Evolutionary conservation across 2,113 vertebrate species (phyloP), one percentile per base, ranked within the genome.

Genomic region (Trichechus manatus): DNA sequence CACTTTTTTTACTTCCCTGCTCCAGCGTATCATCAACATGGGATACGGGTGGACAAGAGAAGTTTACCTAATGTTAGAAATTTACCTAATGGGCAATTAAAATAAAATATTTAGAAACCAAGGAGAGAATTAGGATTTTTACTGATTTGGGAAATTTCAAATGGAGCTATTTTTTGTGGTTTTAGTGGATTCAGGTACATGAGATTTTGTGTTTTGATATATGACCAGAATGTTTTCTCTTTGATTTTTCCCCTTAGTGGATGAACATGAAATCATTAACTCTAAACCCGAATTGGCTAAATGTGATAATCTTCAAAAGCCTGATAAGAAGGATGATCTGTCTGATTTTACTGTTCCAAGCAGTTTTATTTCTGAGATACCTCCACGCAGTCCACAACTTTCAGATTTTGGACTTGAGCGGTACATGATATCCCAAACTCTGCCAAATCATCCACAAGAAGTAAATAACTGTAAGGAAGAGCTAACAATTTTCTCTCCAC

Each of bases 361-460:
- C 80, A 97, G 66, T 91, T 97, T 2, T 8, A 39, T 92, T 61
- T 39, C 95, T 59, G 22, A 86, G 33, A 98, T 98, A 70, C 93
- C 82, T 0, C 95, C 99, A 91, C 97, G 83, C 1, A 98, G 98
- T 56, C 99, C 99, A 0, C 99, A 99, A 70, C 99, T 99, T 75
- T 99, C 99, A 0, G 99, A 99, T 94, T 99, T 99, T 29, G 99
- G 99, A 3, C 99, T 99, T 70, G 99, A 99, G 3, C 99, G 98
- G 1, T 98, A 99, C 33, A 97, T 98, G 9, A 96, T 99, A 79
- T 97, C 98, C 93, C 98, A 96, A 84, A 92, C 97, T 3, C 94
- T 98, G 92, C 96, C 95, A 11, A n/a, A 4, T 1, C 74, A 9
- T 61, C 59, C 19, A 0, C 97, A 85, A 20, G 42, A 1, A 2